Evolutionary conservation across 2,797 vertebrate species (phyloP).

Genomic region (Thalassophryne amazonica): DNA sequence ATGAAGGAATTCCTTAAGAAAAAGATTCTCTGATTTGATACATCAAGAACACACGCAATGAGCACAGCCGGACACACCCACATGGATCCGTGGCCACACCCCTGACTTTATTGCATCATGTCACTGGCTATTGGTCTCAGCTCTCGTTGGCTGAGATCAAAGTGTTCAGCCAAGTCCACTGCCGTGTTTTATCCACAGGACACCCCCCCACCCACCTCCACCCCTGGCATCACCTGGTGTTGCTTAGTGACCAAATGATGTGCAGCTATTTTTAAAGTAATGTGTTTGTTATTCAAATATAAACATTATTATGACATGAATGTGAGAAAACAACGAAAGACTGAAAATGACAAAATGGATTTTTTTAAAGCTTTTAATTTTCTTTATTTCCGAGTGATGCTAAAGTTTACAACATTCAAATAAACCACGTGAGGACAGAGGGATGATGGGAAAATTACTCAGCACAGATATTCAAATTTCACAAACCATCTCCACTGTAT

Average conservation of each 20-base stretch:
- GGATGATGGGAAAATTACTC: constrained; percentile 35
- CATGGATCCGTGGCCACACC: no score
- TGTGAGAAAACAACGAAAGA: neutral
- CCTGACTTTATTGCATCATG: no score
- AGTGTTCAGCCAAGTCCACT: constrained; percentile 41
- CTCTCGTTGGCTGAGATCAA: neutral
- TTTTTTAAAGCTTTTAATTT: neutral
- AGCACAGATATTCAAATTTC: neutral
- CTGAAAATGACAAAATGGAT: neutral
- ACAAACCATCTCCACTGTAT: neutral
- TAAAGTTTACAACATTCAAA: no score
- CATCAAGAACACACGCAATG: no score
- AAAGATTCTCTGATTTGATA: no score
- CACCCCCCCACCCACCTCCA: neutral
- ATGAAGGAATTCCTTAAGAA: no score
- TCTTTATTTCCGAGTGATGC: no score
- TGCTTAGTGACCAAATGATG: constrained; percentile 65
- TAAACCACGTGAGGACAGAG: neutral
- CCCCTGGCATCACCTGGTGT: constrained; percentile 22
- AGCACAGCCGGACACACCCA: no score
- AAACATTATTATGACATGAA: neutral
- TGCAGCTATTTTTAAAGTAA: constrained; percentile 61
- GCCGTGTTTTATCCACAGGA: constrained; percentile 19
- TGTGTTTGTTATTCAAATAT: constrained; percentile 45
- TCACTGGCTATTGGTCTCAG: neutral